Base-by-base conservation (phyloP, 2,888 invertebrate genomes). In the Theodoxus fluviatilis region DNA sequence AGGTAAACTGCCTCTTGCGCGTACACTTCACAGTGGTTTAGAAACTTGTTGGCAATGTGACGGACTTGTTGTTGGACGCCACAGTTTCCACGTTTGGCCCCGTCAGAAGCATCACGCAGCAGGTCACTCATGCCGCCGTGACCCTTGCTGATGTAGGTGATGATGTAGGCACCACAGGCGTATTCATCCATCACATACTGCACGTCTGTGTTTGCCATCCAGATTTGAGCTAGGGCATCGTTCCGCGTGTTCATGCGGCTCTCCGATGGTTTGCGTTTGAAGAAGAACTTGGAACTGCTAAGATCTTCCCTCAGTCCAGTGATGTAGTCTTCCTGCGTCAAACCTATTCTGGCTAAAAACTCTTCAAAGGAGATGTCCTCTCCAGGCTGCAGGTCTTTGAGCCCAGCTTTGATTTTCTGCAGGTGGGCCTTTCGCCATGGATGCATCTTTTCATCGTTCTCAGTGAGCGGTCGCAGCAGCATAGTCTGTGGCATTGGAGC, bases 1-100 rank as follows among this genome's bases (percentile, higher is more conserved):
- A 76, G 69, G 71, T 76, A 80, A 1, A 69, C 76, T 49, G 80
- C 79, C 65, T 82, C 81, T 67, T 82, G 81, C 6, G 80, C 80
- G 64, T 74, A 73, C 2, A 82, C 73, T 71, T 81, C 79, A 0
- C 73, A 75, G 28, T 70, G 49, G 71, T 80, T 80, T 0, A 80
- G 65, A 67, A 81, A 80, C 57, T 75, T 75, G 52, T 78, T 78
- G 31, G 75, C 79, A 47, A 81, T 69, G 1, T 25, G 15, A 35
- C 70, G 69, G 7, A 81, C 67, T 55, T 78, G 76, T n/a, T 76
- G 65, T 49, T 69, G 67, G 0, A 76, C n/a, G 15, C 35, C 31
- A 38, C 7, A 3, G 57, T 77, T 73, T 0, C 76, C 77, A 18
- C 64, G 6, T 55, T 35, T 61, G 2, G 68, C 75, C 67, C 78